A percentile compares a stretch with the other conserved stretches of the same genome.
Evolutionary conservation across 2,888 invertebrate genomes (phyloP).

Genomic region (Aleiodes leptofemur): DNA sequence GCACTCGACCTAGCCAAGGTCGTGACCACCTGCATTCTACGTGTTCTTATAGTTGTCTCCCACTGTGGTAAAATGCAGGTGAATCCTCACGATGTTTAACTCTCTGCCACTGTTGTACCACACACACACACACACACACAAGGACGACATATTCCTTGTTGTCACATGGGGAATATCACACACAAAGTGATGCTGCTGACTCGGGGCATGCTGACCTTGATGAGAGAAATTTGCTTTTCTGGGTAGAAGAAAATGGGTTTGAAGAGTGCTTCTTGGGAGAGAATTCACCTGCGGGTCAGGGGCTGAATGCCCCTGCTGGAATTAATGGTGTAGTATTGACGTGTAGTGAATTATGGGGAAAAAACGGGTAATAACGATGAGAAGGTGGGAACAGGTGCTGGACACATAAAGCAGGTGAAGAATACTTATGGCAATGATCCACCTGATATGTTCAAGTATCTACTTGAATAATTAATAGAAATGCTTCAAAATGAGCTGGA

Average conservation of each 20-base stretch:
- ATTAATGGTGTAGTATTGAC: constrained; percentile 18
- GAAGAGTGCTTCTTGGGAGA: background rate
- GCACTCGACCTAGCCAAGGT: constrained; percentile 74
- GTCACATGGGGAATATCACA: constrained; percentile 46
- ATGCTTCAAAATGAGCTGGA: too few species aligned
- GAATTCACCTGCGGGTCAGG: constrained; percentile 13
- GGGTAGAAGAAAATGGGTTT: background rate
- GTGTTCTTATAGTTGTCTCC: constrained; percentile 70
- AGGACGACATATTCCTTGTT: constrained; percentile 70
- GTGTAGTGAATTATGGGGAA: background rate
- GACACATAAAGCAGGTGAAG: background rate
- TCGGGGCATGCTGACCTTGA: constrained; percentile 51
- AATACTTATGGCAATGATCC: background rate
- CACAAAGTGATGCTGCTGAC: constrained; percentile 47
- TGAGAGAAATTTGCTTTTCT: constrained; percentile 51
- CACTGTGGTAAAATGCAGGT: constrained; percentile 56
- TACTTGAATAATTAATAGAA: too few species aligned
- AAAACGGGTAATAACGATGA: background rate
- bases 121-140: background rate
- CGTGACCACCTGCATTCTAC: constrained; percentile 71
- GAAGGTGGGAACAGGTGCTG: constrained; percentile 8
- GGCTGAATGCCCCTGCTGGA: background rate
- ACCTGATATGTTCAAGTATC: background rate
- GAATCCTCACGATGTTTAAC: constrained; percentile 58
- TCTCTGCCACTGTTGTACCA: constrained; percentile 63